phyloP scores from a whole-genome alignment of 2,888 invertebrate species.

The Drosophila mettleri region DNA sequence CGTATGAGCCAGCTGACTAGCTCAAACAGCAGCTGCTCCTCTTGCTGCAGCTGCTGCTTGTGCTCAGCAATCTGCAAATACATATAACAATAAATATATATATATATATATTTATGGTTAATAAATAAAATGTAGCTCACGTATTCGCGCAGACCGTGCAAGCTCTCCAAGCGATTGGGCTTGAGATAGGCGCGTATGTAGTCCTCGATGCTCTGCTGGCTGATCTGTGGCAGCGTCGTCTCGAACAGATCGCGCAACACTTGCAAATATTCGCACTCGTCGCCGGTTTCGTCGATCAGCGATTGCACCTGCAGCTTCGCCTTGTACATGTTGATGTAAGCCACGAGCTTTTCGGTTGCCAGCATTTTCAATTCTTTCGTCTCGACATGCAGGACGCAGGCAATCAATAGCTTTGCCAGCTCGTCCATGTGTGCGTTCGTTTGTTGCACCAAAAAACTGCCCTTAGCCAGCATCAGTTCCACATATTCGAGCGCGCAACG shows the following conservation, averaged over 20 bases:
- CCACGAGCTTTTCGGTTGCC: constrained; percentile 45
- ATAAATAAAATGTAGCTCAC: constrained; percentile 54
- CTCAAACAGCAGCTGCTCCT: constrained; percentile 65
- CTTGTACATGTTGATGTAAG: constrained; percentile 52
- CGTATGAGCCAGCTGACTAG: constrained; percentile 72
- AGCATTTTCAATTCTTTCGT: constrained; percentile 47
- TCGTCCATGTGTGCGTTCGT: constrained; percentile 60
- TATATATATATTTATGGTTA: no score
- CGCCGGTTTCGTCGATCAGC: constrained; percentile 68
- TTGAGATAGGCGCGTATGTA: constrained; percentile 58
- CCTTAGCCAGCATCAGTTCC: constrained; percentile 48
- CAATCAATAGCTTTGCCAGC: constrained; percentile 67
- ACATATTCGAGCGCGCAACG: constrained; percentile 58
- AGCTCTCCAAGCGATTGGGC: constrained; percentile 55
- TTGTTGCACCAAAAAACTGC: constrained; percentile 30
- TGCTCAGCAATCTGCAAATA: constrained; percentile 68
- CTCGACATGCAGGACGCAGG: constrained; percentile 46
- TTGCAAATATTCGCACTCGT: constrained; percentile 48
- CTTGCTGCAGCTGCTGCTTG: constrained; percentile 59
- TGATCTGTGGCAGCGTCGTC: constrained; percentile 14
- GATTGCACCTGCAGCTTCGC: constrained; percentile 46
- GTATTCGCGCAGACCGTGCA: constrained; percentile 63
- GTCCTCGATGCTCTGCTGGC: constrained; percentile 26
- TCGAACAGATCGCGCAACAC: constrained; percentile 44
- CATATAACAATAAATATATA: neutral